Base-by-base conservation (phyloP, 1,140 invertebrate species). In the Calycopis cecrops region DNA sequence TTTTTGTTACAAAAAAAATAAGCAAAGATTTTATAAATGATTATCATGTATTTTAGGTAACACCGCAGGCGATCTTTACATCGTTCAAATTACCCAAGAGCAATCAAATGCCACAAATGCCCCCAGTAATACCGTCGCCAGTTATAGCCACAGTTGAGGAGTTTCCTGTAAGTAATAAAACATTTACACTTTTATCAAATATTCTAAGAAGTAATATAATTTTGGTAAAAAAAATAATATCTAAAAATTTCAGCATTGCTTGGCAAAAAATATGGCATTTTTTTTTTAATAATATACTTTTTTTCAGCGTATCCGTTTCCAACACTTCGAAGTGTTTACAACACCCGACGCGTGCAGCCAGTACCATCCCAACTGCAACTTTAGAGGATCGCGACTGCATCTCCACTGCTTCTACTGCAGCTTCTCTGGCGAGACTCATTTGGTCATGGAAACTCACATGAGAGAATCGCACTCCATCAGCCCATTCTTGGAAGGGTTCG, bases 31-130 rank as follows among this genome's bases (percentile, higher is more conserved):
- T 40, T 37, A 61, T 61, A 21, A 34, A 57, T 76, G 69, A 69
- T 71, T 8, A 28, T 33, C 55, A 57, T 59, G 62, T 63, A 52
- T 71, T 66, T 33, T 57, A 88, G 92, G 90, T 74, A 64, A 93
- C 93, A 33, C 95, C 95, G 7, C 95, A 97, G 84, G 96, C 96
- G 7, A 97, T 97, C 63, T 97, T 97, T 76, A 97, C 96, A 18
- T 96, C 95, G 65, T 97, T 97, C 75, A 97, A 97, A 78, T 88
- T 97, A 54, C 95, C 96, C 14, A 96, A 97, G 86, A 82, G 81
- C 61, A 88, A 85, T 57, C 86, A 85, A 90, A 91, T 62, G 76
- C 86, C 65, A 63, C 83, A 82, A 90, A 91, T 62, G 78, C 86
- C 65, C 59, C 83, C 67, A 59, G 71, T 79, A 64, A 87, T 72